Conservation (phyloP, 37 sponge, comb jelly and placozoan species). For the Aphrocallistes beatrix region DNA sequence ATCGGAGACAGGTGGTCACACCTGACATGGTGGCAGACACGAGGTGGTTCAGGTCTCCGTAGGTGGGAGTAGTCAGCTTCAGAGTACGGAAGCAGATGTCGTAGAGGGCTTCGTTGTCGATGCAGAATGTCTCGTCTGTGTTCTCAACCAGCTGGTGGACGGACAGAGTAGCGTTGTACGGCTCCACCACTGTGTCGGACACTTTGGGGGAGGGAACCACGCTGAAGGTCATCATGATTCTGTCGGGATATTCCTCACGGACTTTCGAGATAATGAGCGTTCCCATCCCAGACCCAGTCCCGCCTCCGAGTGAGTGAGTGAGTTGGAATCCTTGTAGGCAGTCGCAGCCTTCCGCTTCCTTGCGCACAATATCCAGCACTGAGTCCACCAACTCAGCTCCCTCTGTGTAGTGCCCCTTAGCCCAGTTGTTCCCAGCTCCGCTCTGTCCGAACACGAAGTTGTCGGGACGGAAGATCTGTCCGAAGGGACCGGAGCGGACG, state of each 20-base stretch:
- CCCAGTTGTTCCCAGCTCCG: constrained; percentile 98
- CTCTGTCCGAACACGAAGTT: constrained; percentile 99
- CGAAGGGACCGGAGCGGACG: constrained; percentile 97
- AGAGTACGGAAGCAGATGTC: constrained; percentile 99
- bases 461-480: constrained; percentile 98
- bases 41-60: constrained; percentile 97
- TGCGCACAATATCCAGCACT: constrained; percentile 94
- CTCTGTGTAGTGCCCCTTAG: constrained; percentile 90
- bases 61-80: constrained; percentile 97
- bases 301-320: constrained; percentile 96
- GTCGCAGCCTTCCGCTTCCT: constrained; percentile 99
- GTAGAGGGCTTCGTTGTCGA: constrained; percentile 98
- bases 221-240: constrained; percentile 91
- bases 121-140: constrained; percentile 98
- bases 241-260: constrained; percentile 98
- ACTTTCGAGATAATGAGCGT: constrained; percentile 98
- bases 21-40: constrained; percentile 96
- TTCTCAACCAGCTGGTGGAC: constrained; percentile 99
- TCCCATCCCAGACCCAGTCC: constrained; percentile 97
- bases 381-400: constrained; percentile 96
- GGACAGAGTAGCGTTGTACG: constrained; percentile 75
- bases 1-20: constrained; percentile 86
- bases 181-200: constrained; percentile 73
- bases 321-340: constrained; percentile 99
- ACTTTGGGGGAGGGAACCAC: constrained; percentile 97